A percentile compares a stretch with the other conserved stretches of the same genome.
Conservation (phyloP, 2,113 vertebrate genomes). For the Myodes glareolus region DNA sequence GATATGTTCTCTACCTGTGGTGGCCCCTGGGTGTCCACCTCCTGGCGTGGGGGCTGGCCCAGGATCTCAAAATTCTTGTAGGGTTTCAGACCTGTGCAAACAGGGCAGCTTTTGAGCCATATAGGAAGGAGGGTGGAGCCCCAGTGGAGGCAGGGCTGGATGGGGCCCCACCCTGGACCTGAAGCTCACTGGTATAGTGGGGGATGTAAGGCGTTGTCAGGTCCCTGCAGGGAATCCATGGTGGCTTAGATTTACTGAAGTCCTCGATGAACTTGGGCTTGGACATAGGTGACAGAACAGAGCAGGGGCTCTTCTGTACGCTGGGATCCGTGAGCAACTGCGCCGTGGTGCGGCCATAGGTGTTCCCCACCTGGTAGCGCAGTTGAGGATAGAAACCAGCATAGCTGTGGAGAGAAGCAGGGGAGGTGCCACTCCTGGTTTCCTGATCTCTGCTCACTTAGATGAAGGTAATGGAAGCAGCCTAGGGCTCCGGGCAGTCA, state of each 20-base stretch:
- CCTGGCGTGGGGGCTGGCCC: conserved; percentile 21
- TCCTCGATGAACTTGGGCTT: conserved; percentile 74
- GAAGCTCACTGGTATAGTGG: conserved; percentile 71
- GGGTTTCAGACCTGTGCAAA: conserved; percentile 56
- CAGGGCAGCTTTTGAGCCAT: neutral
- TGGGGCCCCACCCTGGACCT: neutral
- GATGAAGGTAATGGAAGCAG: fast-evolving
- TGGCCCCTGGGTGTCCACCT: fast-evolving
- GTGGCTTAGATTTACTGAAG: conserved; percentile 59
- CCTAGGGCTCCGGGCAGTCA: neutral
- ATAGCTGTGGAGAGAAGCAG: conserved; percentile 71
- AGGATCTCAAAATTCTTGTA: conserved; percentile 51
- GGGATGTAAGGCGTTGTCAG: conserved; percentile 68
- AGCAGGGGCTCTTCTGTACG: conserved; percentile 73
- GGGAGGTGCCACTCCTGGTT: neutral
- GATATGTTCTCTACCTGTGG: neutral
- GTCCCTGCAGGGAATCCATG: conserved; percentile 37
- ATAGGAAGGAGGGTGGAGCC: neutral
- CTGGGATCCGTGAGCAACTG: conserved; percentile 76
- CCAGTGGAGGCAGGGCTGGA: fast-evolving
- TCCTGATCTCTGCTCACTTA: neutral
- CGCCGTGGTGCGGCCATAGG: conserved; percentile 76
- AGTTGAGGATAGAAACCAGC: conserved; percentile 81
- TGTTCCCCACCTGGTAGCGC: conserved; percentile 80
- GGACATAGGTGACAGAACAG: conserved; percentile 74